phyloP scores from a whole-genome alignment of 2,888 invertebrate genomes.

The Drosophila bunnanda region DNA sequence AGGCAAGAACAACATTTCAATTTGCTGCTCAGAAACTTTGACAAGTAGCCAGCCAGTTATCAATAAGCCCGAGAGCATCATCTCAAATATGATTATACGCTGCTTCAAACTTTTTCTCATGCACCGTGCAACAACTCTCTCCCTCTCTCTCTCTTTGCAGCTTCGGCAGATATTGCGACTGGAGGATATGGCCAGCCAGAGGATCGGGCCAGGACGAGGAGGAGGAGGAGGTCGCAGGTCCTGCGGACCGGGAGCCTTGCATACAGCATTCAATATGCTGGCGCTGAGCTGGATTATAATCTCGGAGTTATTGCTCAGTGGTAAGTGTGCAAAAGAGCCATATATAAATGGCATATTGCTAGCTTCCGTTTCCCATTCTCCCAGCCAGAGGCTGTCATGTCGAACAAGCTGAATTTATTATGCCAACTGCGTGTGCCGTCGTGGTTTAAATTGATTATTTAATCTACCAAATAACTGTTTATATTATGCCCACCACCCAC shows the following conservation, averaged over 20 bases:
- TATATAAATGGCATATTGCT: slow-evolving; percentile 37
- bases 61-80: slow-evolving; percentile 61
- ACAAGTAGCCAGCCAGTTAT: slow-evolving; percentile 55
- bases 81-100: slow-evolving; percentile 64
- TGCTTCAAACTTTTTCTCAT: slow-evolving; percentile 54
- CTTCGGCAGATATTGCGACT: slow-evolving; percentile 34
- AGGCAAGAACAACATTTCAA: slow-evolving; percentile 52
- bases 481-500: slow-evolving; percentile 49
- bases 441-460: slow-evolving; percentile 72
- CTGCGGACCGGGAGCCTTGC: slow-evolving; percentile 42
- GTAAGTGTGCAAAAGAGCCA: slow-evolving; percentile 72
- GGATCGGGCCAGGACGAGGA: slow-evolving; percentile 12
- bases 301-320: slow-evolving; percentile 83
- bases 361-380: slow-evolving; percentile 11
- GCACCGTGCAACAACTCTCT: slow-evolving; percentile 21
- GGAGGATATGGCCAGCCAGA: slow-evolving; percentile 47
- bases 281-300: slow-evolving; percentile 83
- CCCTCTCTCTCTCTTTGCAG: slow-evolving; percentile 42
- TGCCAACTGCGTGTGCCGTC: slow-evolving; percentile 62
- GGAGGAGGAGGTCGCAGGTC: slow-evolving; percentile 14
- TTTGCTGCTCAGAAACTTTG: slow-evolving; percentile 54
- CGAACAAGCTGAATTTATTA: slow-evolving; percentile 62
- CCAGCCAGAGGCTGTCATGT: slow-evolving; percentile 35
- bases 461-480: slow-evolving; percentile 67
- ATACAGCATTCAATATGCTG: slow-evolving; percentile 83